A percentile compares a stretch with the other conserved stretches of the same genome.
These are phyloP conservation scores for Drosophila oshimai DNA, from an alignment of 1,140 invertebrate species.

Conservation along the genomic window DNA sequence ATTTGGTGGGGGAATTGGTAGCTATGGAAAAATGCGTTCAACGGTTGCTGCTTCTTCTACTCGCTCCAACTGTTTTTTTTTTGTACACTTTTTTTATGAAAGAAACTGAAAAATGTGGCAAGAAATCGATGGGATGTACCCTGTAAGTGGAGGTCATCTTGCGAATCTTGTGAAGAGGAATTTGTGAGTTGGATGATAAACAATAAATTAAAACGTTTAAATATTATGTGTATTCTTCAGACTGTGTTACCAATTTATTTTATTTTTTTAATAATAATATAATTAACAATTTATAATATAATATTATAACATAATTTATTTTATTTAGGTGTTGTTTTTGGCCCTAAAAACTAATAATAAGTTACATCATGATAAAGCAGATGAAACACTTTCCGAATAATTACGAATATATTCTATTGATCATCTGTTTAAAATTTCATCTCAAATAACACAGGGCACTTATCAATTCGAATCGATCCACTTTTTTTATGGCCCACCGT, in stretches of 20 bases:
- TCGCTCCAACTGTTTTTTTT: conserved; percentile 10
- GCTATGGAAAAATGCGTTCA: conserved; percentile 50
- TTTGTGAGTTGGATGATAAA: no score
- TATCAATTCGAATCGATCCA: background rate
- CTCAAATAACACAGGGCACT: background rate
- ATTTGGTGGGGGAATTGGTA: conserved; percentile 3
- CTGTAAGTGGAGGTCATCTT: conserved; percentile 6
- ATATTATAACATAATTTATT: no score
- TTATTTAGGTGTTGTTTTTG: no score
- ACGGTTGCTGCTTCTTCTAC: conserved; percentile 24
- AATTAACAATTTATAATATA: no score
- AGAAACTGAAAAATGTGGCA: conserved; percentile 51
- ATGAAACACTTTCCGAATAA: no score
- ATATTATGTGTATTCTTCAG: no score
- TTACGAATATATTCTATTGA: background rate
- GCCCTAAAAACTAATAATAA: no score
- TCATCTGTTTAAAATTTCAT: background rate
- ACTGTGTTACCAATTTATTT: no score
- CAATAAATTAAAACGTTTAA: no score
- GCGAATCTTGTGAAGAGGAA: no score
- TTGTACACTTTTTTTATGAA: conserved; percentile 49
- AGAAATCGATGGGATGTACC: conserved; percentile 39
- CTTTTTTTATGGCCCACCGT: conserved; percentile 14
- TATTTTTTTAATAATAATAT: no score
- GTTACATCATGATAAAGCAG: no score